A percentile compares a stretch with the other conserved stretches of the same genome.
These are phyloP conservation scores for Apolygus lucorum DNA, from an alignment of 1,140 invertebrate genomes.

Conservation along the genomic window DNA sequence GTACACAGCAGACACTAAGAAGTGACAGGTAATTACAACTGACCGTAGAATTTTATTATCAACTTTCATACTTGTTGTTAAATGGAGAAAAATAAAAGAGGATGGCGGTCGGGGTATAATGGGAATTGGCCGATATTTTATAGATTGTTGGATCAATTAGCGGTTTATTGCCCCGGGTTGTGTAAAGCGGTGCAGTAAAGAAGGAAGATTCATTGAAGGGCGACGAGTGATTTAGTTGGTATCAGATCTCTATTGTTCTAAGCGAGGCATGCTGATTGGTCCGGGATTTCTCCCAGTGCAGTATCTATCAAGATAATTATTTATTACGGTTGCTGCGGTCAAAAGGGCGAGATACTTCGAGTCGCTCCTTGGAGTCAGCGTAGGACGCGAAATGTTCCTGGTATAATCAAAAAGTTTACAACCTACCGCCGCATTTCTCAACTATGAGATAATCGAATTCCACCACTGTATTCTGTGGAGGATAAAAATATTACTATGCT, in stretches of 20 bases:
- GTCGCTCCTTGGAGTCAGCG: no score
- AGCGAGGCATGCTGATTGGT: neutral
- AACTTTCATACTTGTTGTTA: neutral
- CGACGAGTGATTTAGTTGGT: neutral
- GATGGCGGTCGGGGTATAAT: neutral
- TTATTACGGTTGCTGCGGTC: no score
- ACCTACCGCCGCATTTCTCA: no score
- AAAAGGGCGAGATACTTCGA: no score
- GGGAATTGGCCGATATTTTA: neutral
- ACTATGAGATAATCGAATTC: no score
- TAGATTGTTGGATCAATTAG: neutral
- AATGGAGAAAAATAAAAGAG: neutral
- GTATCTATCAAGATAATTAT: no score
- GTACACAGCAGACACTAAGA: neutral
- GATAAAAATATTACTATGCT: no score
- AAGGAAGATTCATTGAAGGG: neutral
- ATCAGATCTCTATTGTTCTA: neutral
- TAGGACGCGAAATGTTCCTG: no score
- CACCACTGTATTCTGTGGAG: no score
- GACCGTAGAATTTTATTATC: neutral
- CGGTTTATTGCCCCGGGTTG: neutral
- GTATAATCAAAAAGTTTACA: no score
- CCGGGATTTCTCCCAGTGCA: no score
- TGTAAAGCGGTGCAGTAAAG: neutral
- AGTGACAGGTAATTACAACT: neutral